A percentile compares a stretch with the other conserved stretches of the same genome.
Conservation (phyloP, 2,797 vertebrate genomes). For the Lagodon rhomboides region DNA sequence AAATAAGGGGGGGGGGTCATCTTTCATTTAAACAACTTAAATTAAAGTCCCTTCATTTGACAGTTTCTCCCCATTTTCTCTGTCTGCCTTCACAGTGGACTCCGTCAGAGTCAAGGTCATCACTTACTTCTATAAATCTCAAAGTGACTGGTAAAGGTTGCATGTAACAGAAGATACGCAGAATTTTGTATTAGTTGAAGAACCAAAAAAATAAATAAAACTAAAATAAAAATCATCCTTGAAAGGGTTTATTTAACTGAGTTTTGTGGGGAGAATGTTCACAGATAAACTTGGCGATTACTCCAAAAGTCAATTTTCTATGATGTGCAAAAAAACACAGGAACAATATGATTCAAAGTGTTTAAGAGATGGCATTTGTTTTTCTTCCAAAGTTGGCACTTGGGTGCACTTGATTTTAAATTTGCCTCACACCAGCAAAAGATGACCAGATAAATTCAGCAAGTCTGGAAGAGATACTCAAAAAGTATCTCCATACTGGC, state of each 20-base stretch:
- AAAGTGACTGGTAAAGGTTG: constrained; percentile 1
- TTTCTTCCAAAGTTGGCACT: constrained; percentile 41
- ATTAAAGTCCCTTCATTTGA: constrained; percentile 62
- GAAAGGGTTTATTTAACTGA: background rate
- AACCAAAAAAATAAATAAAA: too few species aligned
- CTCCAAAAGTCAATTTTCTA: background rate
- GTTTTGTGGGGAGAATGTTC: background rate
- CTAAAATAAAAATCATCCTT: background rate
- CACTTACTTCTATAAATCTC: constrained; percentile 24
- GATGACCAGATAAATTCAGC: constrained; percentile 10
- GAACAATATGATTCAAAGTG: constrained; percentile 17
- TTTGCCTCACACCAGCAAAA: constrained; percentile 11
- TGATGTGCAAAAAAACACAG: constrained; percentile 37
- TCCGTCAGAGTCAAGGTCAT: constrained; percentile 55
- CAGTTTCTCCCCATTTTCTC: constrained; percentile 28
- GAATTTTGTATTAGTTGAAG: background rate
- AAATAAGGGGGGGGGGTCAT: constrained; percentile 40
- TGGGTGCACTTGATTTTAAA: constrained; percentile 49
- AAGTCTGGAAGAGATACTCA: background rate
- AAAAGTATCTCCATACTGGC: background rate
- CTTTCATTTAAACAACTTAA: constrained; percentile 70
- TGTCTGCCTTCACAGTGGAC: constrained; percentile 67
- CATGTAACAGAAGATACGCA: constrained; percentile 35
- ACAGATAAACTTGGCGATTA: background rate
- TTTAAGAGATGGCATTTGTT: constrained; percentile 12